Percentiles rank a stretch among this genome's conserved stretches.
These are phyloP conservation scores for Drosophila azteca DNA, from an alignment of 1,140 invertebrate species.

Conservation along the genomic window DNA sequence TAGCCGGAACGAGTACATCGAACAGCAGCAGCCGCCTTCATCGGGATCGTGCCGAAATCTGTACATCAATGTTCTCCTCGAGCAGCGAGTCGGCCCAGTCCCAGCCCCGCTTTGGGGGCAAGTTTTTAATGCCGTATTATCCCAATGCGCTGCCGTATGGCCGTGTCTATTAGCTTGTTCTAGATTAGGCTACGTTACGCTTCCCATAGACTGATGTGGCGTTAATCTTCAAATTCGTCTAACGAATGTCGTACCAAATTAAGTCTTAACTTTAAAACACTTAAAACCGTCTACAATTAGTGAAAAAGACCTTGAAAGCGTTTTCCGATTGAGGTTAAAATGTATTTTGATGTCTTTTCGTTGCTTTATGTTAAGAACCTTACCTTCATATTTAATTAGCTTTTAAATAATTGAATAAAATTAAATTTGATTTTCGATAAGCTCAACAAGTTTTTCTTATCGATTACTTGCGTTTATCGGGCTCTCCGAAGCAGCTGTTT, in stretches of 20 bases:
- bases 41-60: slow-evolving; percentile 62
- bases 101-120: slow-evolving; percentile 74
- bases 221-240: slow-evolving; percentile 63
- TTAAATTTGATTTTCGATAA: too few relatives aligned
- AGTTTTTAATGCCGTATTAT: slow-evolving; percentile 82
- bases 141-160: slow-evolving; percentile 80
- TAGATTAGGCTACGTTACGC: background rate
- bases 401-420: too few relatives aligned
- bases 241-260: slow-evolving; percentile 71
- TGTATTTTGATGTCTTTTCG: slow-evolving; percentile 67
- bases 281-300: slow-evolving; percentile 22
- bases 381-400: too few relatives aligned
- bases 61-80: slow-evolving; percentile 82
- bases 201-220: slow-evolving; percentile 69
- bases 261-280: slow-evolving; percentile 49
- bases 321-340: slow-evolving; percentile 51
- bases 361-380: background rate
- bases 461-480: too few relatives aligned
- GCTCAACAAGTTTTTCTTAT: too few relatives aligned
- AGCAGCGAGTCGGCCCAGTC: slow-evolving; percentile 80
- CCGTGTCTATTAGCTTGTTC: slow-evolving; percentile 66
- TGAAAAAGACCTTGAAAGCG: slow-evolving; percentile 67
- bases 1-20: slow-evolving; percentile 52
- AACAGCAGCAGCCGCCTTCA: slow-evolving; percentile 70
- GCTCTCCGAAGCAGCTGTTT: too few relatives aligned